A percentile compares a stretch with the other conserved stretches of the same genome.
Evolutionary conservation across 2,797 vertebrate genomes (phyloP).

Genomic region (Hemibagrus guttatus): DNA sequence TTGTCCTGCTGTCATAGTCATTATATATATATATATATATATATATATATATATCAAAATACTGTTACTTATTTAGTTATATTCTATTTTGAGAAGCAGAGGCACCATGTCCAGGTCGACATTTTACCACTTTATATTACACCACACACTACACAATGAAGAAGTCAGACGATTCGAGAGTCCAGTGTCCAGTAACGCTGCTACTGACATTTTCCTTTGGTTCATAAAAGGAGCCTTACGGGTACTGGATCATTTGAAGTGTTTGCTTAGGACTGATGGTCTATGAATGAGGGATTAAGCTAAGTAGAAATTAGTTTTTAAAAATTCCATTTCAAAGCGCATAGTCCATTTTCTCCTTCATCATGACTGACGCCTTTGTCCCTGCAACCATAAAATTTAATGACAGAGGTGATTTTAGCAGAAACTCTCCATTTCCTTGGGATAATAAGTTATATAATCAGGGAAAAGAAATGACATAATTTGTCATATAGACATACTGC

Average conservation of each 20-base stretch:
- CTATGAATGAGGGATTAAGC: conserved; percentile 57
- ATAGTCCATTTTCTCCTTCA: conserved; percentile 47
- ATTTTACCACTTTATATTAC: background rate
- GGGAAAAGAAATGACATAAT: conserved; percentile 38
- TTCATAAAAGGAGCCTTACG: conserved; percentile 29
- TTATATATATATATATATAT: too few species aligned
- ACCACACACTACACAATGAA: background rate
- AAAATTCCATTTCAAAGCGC: conserved; percentile 59
- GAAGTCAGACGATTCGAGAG: background rate
- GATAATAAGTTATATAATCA: conserved; percentile 40
- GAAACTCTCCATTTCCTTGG: conserved; percentile 34
- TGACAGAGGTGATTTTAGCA: conserved; percentile 47
- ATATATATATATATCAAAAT: too few species aligned
- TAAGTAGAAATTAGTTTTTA: conserved; percentile 55
- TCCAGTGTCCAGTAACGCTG: background rate
- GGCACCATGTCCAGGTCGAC: background rate
- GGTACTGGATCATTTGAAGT: conserved; percentile 44
- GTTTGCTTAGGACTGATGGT: conserved; percentile 52
- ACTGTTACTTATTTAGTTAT: too few species aligned
- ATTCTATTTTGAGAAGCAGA: background rate
- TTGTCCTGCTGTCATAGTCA: too few species aligned
- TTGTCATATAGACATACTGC: conserved; percentile 33
- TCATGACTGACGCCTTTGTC: conserved; percentile 53
- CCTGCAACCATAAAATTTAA: conserved; percentile 44
- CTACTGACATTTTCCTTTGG: conserved; percentile 19